Base-by-base conservation (phyloP, 2,113 vertebrate species). In the Thalassarche chlororhynchos region DNA sequence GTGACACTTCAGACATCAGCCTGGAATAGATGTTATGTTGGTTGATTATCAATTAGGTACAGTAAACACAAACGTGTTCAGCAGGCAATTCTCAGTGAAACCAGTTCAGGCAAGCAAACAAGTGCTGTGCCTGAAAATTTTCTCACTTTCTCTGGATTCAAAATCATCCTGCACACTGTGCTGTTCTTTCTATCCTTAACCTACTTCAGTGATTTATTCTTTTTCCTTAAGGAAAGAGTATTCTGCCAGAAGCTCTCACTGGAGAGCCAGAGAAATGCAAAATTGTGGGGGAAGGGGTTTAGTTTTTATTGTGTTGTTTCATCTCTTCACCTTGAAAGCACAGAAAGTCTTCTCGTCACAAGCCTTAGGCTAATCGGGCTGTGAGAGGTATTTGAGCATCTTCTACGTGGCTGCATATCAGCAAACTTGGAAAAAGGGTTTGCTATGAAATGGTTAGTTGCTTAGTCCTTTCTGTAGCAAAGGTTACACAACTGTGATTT, bases 131-230 rank as follows among this genome's bases (percentile, higher is more conserved):
- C 17, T 66, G 34, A 94, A 46, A 62, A 76, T 91, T 72, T 64
- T 93, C 79, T 85, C 65, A 57, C 70, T 91, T 96, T 86, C 81
- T 94, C 51, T 92, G 60, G 32, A 58, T 89, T 93, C 87, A 93
- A 89, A 98, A 93, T 68, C 58, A 49, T 58, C n/a, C 60, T 76
- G 44, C 76, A 76, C 17, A 65, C 49, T 79, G 40, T 70, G 42
- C 34, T 76, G 47, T 66, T 84, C 82, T 96, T 91, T 82, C 74
- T 46, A 68, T 91, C 62, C 87, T 96, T 96, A 95, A 82, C 91
- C 81, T 89, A 91, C 64, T 84, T 81, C 78, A 91, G 60, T 89
- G 81, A 97, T 97, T 97, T 97, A 87, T 96, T 93, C 57, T 65
- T 93, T 90, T 95, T 90, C 96, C 95, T 71, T 74, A 70, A 89